A percentile compares a stretch with the other conserved stretches of the same genome.
phyloP scores from a whole-genome alignment of 2,797 vertebrate species.

The Enteromius anoplus region DNA sequence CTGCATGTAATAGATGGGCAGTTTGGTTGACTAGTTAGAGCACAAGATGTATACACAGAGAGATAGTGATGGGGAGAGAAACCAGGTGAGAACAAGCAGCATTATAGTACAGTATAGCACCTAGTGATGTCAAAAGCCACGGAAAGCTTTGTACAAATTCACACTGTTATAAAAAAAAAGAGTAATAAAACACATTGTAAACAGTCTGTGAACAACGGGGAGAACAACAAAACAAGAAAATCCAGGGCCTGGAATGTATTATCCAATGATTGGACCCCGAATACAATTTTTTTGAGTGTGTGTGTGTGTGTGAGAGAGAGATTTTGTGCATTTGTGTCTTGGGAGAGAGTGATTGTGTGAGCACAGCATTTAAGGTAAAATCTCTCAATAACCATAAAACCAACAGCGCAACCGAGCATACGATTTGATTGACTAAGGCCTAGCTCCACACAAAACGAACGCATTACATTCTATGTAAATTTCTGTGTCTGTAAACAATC shows the following conservation, averaged over 20 bases:
- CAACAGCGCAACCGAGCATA: conserved; percentile 33
- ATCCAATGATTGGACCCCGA: conserved; percentile 46
- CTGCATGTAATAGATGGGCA: conserved; percentile 38
- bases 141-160: conserved; percentile 50
- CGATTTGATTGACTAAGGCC: conserved; percentile 49
- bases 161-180: conserved; percentile 46
- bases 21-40: conserved; percentile 45
- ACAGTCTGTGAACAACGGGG: conserved; percentile 52
- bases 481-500: conserved; percentile 36
- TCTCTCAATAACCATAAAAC: conserved; percentile 36
- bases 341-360: conserved; percentile 29
- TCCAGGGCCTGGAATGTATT: conserved; percentile 52
- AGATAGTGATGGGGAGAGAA: conserved; percentile 33
- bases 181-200: conserved; percentile 61
- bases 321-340: conserved; percentile 44
- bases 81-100: conserved; percentile 56
- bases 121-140: conserved; percentile 59
- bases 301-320: neutral
- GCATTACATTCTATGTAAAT: neutral
- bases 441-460: neutral
- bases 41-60: conserved; percentile 31
- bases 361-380: conserved; percentile 47
- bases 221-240: conserved; percentile 16
- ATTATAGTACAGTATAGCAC: conserved; percentile 59
- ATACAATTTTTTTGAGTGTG: conserved; percentile 9